phyloP scores from a whole-genome alignment of 2,797 vertebrate species.

The Phataginus tricuspis region DNA sequence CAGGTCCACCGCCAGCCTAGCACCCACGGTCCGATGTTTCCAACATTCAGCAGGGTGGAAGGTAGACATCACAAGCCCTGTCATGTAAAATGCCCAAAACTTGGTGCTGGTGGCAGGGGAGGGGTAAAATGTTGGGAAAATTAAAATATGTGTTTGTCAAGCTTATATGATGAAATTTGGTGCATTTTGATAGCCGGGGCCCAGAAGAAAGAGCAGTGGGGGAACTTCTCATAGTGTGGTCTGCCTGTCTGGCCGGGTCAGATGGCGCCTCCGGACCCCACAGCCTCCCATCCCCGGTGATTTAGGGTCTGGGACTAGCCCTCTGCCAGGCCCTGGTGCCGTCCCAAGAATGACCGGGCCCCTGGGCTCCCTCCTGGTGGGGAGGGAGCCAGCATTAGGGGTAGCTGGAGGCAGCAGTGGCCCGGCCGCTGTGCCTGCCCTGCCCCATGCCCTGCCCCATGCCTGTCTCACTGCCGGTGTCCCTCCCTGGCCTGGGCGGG shows the following conservation, averaged over 20 bases:
- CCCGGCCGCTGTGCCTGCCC: not conserved
- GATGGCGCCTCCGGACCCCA: not conserved
- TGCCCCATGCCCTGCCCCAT: not conserved
- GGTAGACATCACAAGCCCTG: not conserved
- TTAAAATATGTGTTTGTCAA: accelerated
- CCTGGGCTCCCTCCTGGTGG: too few species aligned
- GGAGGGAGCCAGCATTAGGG: not conserved
- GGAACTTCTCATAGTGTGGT: accelerated
- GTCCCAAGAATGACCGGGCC: too few species aligned
- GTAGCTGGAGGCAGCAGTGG: not conserved
- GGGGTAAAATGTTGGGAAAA: not conserved
- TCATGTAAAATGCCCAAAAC: accelerated
- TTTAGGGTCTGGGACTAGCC: not conserved
- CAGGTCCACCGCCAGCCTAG: too few species aligned
- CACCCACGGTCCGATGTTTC: accelerated
- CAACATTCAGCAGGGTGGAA: not conserved
- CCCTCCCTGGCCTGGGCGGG: accelerated
- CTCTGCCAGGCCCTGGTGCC: not conserved
- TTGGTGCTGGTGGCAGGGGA: too few species aligned
- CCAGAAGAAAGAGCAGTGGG: not conserved
- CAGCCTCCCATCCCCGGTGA: accelerated
- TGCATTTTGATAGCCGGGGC: not conserved
- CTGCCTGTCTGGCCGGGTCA: too few species aligned
- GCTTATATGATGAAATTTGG: not conserved
- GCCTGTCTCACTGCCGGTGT: accelerated